Conservation (phyloP, 2,888 invertebrate species). For the Caenorhabditis zanzibari region DNA sequence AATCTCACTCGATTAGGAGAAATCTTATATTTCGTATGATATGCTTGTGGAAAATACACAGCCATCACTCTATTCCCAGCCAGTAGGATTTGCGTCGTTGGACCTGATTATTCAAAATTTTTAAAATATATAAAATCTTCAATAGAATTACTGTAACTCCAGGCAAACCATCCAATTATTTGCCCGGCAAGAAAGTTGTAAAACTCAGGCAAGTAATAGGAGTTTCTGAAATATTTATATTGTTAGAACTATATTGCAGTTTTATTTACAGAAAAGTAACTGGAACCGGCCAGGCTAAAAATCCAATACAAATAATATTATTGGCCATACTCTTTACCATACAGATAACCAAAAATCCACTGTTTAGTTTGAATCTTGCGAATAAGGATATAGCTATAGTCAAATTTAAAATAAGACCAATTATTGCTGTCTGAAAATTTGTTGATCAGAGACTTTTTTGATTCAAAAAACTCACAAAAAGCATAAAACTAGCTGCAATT, state of each 20-base stretch:
- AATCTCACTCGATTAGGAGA: slow-evolving; percentile 35
- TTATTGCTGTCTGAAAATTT: slow-evolving; percentile 25
- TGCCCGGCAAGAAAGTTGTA: slow-evolving; percentile 54
- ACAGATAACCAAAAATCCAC: slow-evolving; percentile 52
- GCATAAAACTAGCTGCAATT: slow-evolving; percentile 33
- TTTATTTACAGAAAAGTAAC: slow-evolving; percentile 40
- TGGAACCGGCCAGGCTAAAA: slow-evolving; percentile 51
- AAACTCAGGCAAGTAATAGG: slow-evolving; percentile 43
- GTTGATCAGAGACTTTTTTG: background rate
- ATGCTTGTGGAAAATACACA: slow-evolving; percentile 48
- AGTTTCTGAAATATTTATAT: slow-evolving; percentile 21
- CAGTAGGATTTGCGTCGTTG: slow-evolving; percentile 47
- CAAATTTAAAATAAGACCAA: slow-evolving; percentile 33
- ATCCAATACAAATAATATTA: slow-evolving; percentile 49
- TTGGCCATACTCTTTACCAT: slow-evolving; percentile 59
- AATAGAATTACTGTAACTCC: slow-evolving; percentile 47
- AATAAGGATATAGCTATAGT: slow-evolving; percentile 35
- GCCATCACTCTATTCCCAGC: slow-evolving; percentile 48
- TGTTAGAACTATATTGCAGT: background rate
- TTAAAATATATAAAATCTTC: background rate
- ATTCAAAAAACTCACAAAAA: slow-evolving; percentile 17
- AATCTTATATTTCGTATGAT: slow-evolving; percentile 39
- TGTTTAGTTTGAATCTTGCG: slow-evolving; percentile 36
- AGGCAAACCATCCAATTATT: slow-evolving; percentile 59
- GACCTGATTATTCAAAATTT: slow-evolving; percentile 20